Base-by-base conservation (phyloP, 2,797 vertebrate species). In the Pipistrellus kuhlii region DNA sequence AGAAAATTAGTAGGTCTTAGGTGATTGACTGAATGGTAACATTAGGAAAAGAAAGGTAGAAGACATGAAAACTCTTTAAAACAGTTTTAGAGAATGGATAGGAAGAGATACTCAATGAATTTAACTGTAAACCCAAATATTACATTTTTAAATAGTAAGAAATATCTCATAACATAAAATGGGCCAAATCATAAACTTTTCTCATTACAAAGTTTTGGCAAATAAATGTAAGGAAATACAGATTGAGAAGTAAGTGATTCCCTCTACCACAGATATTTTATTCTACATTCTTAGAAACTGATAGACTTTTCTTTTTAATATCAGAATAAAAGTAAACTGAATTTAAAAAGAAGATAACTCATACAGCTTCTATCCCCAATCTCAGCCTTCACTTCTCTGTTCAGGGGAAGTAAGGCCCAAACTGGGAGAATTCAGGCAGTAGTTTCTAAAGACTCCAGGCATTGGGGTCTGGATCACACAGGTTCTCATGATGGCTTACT, bases 201-300 rank as follows among this genome's bases (percentile, higher is more conserved):
- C 44, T 89, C 30, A 48, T 59, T 68, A n/a, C 8, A 66, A 7
- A 68, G 25, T 75, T 73, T 41, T 91, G 72, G 35, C 8, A 55
- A 86, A 20, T 94, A 57, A 88, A 66, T 87, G 55, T 76, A 73
- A 76, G 41, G 46, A 94, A 90, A 88, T 21, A 73, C 15, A 82
- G 46, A 66, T 20, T n/a, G 25, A 85, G 41, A 87, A 88, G 87
- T 25, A 21, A 48, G n/a, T 86, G 27, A 81, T 84, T 80, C 9
- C 8, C 66, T 92, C 66, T 46, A 77, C 14, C 8, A 84, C 23
- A 77, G 59, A 68, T 82, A 91, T 76, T 76, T 92, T 84, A 73
- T 78, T 73, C 6, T n/a, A 72, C 48, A 77, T 76, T 81, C 23
- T 75, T 11, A 59, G 30, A 59, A 92, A 91, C 73, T 12, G 4